Percentiles rank a stretch among this genome's conserved stretches.
These are phyloP conservation scores for Thunnus albacares DNA, from an alignment of 2,797 vertebrate species.

Conservation along the genomic window DNA sequence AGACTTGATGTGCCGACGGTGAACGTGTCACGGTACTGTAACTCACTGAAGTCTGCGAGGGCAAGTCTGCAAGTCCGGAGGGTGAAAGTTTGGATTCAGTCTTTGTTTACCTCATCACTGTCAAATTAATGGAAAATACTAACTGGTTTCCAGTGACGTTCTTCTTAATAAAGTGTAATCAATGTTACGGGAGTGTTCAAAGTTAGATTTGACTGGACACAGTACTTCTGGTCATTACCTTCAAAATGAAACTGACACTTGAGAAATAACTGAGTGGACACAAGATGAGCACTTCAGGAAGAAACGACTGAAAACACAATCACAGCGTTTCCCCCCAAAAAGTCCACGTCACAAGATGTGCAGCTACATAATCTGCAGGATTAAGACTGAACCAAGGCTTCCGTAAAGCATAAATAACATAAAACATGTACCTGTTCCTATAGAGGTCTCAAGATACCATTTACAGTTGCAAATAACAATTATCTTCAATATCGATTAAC, in stretches of 20 bases:
- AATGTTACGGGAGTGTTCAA: not conserved
- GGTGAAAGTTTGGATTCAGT: too few relatives aligned
- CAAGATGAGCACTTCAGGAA: too few relatives aligned
- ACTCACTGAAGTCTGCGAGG: too few relatives aligned
- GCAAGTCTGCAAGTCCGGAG: too few relatives aligned
- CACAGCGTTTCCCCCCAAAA: not conserved
- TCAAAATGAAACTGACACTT: constrained; percentile 35
- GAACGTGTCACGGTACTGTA: too few relatives aligned
- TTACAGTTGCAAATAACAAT: too few relatives aligned
- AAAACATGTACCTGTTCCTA: not conserved
- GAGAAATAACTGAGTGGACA: not conserved
- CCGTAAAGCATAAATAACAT: not conserved
- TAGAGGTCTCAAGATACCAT: not conserved
- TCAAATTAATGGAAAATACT: too few relatives aligned
- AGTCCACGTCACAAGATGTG: not conserved
- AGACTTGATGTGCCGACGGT: too few relatives aligned
- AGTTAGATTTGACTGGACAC: not conserved
- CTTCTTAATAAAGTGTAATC: constrained; percentile 33
- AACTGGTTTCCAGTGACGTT: too few relatives aligned
- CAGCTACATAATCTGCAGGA: not conserved
- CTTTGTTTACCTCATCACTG: too few relatives aligned
- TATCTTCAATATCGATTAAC: too few relatives aligned
- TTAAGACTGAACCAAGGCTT: not conserved
- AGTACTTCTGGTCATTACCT: not conserved
- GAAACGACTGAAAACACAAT: not conserved